Evolutionary conservation across 2,113 vertebrate genomes (phyloP), one percentile per base, ranked within the genome.

Genomic region (Hiodon tergisus): DNA sequence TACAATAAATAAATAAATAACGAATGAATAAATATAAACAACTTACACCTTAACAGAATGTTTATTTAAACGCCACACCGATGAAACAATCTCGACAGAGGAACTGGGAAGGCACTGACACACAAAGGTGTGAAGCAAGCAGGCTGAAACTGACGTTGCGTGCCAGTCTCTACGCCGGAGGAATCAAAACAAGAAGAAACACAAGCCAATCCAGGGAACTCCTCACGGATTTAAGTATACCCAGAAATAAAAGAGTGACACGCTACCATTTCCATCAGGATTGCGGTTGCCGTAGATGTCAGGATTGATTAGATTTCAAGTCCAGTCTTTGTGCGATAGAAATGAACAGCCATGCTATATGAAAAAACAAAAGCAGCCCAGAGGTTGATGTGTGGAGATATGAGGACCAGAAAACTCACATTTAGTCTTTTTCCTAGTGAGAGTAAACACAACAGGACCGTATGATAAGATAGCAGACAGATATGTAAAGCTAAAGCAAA

Each of bases 251-350:
- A 71, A 52, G 81, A 77, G 65, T 80, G 77, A 76, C 62, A 58
- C 70, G 70, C 78, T 10, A 59, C 50, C 47, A 16, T 14, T 77
- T 79, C 53, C 63, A 67, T 80, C 57, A 71, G 69, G 77, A 71
- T 79, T 80, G 78, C 81, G 67, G 48, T 66, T 78, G 70, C 69
- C 65, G 67, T 66, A 31, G 55, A 61, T 72, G 77, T 81, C 73
- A 71, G 72, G 73, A 69, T 78, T 78, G 80, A 79, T 79, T 83
- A 80, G 73, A 71, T 80, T 81, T 80, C 83, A 81, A 78, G 66
- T 65, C 77, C 78, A 67, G 78, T 71, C 83, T 77, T 73, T 71
- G 70, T 65, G 72, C 67, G 78, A 76, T 74, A 79, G 73, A 78
- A 73, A 79, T 74, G 74, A 69, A 77, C 67, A 65, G 77, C 62